Conservation (phyloP, 2,888 invertebrate species). For the Harmothoe impar region DNA sequence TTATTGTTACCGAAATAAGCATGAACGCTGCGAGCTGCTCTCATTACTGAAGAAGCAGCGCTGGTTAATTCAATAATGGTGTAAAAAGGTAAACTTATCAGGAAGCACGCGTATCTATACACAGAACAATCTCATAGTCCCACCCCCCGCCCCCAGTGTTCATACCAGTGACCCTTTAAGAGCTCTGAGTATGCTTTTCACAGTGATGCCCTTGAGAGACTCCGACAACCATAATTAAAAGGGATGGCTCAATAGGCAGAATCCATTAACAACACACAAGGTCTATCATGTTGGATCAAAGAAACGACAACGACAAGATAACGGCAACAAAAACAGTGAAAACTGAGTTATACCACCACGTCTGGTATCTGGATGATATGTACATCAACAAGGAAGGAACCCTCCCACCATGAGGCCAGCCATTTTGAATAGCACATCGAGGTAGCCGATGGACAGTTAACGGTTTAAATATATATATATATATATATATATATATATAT, state of each 20-base stretch:
- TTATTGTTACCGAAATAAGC: constrained; percentile 9
- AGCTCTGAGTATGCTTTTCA: neutral
- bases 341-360: neutral
- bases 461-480: neutral
- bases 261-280: constrained; percentile 34
- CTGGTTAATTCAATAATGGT: neutral
- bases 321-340: constrained; percentile 2
- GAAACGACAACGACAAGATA: neutral
- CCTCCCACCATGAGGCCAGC: neutral
- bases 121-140: constrained; percentile 4
- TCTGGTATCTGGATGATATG: constrained; percentile 38
- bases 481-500: neutral
- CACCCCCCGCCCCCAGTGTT: neutral
- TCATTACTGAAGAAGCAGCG: neutral
- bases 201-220: constrained; percentile 2
- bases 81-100: neutral
- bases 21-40: neutral
- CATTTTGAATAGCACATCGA: constrained; percentile 7
- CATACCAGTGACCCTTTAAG: neutral
- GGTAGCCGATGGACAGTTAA: constrained; percentile 47
- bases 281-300: neutral
- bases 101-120: constrained; percentile 50
- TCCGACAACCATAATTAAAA: constrained; percentile 23
- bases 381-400: constrained; percentile 3
- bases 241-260: constrained; percentile 11